phyloP scores from a whole-genome alignment of 2,888 invertebrate species.

The Dimorphilus gyrociliatus region DNA sequence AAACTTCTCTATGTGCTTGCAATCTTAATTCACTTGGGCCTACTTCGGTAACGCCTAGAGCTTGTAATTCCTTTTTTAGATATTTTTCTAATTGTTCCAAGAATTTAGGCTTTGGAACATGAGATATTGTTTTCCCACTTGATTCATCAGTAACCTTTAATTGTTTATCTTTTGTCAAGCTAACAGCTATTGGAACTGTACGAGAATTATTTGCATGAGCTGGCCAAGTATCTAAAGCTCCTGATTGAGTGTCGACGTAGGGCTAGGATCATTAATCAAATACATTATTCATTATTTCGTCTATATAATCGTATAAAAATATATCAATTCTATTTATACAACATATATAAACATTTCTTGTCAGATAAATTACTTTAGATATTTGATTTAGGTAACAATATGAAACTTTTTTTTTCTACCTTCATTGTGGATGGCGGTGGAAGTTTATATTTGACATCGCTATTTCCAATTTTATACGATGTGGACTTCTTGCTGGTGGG shows the following conservation, averaged over 20 bases:
- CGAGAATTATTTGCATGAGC: slow-evolving; percentile 33
- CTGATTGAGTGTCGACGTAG: slow-evolving; percentile 27
- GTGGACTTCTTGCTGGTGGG: too few species aligned
- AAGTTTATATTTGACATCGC: too few species aligned
- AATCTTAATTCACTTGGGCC: slow-evolving; percentile 30
- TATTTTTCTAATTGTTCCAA: slow-evolving; percentile 34
- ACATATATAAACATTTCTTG: too few species aligned
- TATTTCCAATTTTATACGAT: too few species aligned
- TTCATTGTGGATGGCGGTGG: too few species aligned
- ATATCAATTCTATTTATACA: too few species aligned
- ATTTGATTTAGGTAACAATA: too few species aligned
- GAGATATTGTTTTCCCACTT: slow-evolving; percentile 22
- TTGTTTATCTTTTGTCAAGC: slow-evolving; percentile 27
- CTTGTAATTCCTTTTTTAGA: slow-evolving; percentile 29
- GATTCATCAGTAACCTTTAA: slow-evolving; percentile 27
- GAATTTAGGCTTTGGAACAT: slow-evolving; percentile 33
- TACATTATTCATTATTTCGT: too few species aligned
- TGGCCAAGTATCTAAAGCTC: slow-evolving; percentile 35
- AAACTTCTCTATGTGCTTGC: slow-evolving; percentile 36
- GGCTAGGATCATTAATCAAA: too few species aligned
- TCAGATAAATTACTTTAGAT: too few species aligned
- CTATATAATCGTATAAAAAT: too few species aligned
- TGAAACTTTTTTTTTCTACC: too few species aligned
- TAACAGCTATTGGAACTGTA: slow-evolving; percentile 17
- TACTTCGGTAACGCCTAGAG: slow-evolving; percentile 26